These are phyloP conservation scores for Diadegma fenestrale DNA, from an alignment of 2,888 invertebrate species.

Conservation along the genomic window DNA sequence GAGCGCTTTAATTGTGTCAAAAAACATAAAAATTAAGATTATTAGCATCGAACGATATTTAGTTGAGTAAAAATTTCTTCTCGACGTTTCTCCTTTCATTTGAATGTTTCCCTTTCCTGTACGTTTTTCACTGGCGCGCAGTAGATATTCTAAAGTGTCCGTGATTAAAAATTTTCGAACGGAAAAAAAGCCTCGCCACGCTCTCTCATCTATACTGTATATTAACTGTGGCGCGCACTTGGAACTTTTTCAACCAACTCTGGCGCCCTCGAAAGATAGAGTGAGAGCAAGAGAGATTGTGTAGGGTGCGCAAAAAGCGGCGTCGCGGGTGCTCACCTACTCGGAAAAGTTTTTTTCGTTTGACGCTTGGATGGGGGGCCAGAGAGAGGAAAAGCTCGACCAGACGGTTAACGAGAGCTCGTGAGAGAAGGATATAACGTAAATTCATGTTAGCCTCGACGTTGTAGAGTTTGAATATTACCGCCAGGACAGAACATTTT, in stretches of 20 bases:
- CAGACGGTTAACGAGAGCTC: slow-evolving; percentile 31
- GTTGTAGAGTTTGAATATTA: slow-evolving; percentile 48
- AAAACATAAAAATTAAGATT: slow-evolving; percentile 29
- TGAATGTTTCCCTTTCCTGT: not conserved
- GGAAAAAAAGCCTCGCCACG: slow-evolving; percentile 58
- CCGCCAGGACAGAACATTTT: slow-evolving; percentile 28
- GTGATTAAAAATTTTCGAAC: slow-evolving; percentile 72
- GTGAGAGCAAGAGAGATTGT: slow-evolving; percentile 17
- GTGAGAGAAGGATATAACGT: slow-evolving; percentile 15
- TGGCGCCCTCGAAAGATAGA: slow-evolving; percentile 25
- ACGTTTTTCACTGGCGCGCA: slow-evolving; percentile 11
- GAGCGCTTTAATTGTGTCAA: not conserved
- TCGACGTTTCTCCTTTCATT: not conserved
- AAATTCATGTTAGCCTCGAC: slow-evolving; percentile 38
- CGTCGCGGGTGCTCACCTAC: slow-evolving; percentile 72
- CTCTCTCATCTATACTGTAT: slow-evolving; percentile 51
- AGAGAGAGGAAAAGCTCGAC: slow-evolving; percentile 40
- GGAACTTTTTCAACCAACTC: slow-evolving; percentile 59
- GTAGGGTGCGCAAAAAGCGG: slow-evolving; percentile 37
- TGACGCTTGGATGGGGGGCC: slow-evolving; percentile 39
- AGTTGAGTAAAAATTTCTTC: slow-evolving; percentile 29
- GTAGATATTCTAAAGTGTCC: slow-evolving; percentile 66
- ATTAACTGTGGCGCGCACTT: slow-evolving; percentile 53
- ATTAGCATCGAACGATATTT: slow-evolving; percentile 25
- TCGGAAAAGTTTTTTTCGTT: slow-evolving; percentile 70